Evolutionary conservation across 2,888 invertebrate species (phyloP).

Genomic region (Drosophila neonasuta): DNA sequence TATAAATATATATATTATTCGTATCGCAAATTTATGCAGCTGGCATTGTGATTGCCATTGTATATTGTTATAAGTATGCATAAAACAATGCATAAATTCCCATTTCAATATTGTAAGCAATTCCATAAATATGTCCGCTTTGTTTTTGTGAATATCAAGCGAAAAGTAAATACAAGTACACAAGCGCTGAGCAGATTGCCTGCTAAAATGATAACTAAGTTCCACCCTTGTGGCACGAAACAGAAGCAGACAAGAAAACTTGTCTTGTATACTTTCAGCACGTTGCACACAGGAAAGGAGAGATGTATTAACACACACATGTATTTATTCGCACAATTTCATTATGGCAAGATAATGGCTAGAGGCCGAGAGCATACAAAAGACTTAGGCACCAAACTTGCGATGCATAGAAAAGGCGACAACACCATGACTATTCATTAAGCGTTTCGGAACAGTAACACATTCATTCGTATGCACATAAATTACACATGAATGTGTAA

Average conservation of each 20-base stretch:
- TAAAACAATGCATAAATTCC: slow-evolving; percentile 30
- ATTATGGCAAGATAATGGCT: slow-evolving; percentile 48
- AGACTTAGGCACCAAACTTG: slow-evolving; percentile 64
- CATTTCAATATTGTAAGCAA: slow-evolving; percentile 5
- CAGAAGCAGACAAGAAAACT: slow-evolving; percentile 27
- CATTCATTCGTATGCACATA: slow-evolving; percentile 59
- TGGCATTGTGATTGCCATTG: slow-evolving; percentile 21
- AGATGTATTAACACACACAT: slow-evolving; percentile 20
- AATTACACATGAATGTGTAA: slow-evolving; percentile 59
- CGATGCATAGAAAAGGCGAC: slow-evolving; percentile 21
- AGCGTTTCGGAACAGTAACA: slow-evolving; percentile 20
- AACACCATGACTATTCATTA: slow-evolving; percentile 60
- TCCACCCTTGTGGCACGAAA: slow-evolving; percentile 2
- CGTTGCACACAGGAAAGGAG: slow-evolving; percentile 31
- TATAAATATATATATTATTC: slow-evolving; percentile 32
- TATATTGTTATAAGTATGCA: slow-evolving; percentile 22
- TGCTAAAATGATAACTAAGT: slow-evolving; percentile 10
- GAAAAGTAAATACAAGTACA: slow-evolving; percentile 1
- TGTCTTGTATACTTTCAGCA: slow-evolving; percentile 29
- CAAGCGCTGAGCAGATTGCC: not conserved
- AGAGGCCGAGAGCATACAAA: slow-evolving; percentile 48
- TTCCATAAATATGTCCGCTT: slow-evolving; percentile 16
- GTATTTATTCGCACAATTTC: slow-evolving; percentile 63
- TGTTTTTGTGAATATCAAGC: slow-evolving; percentile 3
- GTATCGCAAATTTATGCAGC: slow-evolving; percentile 53